Percentiles rank a stretch among this genome's conserved stretches.
phyloP scores from a whole-genome alignment of 2,888 invertebrate species.

The Eremobia ochroleuca region DNA sequence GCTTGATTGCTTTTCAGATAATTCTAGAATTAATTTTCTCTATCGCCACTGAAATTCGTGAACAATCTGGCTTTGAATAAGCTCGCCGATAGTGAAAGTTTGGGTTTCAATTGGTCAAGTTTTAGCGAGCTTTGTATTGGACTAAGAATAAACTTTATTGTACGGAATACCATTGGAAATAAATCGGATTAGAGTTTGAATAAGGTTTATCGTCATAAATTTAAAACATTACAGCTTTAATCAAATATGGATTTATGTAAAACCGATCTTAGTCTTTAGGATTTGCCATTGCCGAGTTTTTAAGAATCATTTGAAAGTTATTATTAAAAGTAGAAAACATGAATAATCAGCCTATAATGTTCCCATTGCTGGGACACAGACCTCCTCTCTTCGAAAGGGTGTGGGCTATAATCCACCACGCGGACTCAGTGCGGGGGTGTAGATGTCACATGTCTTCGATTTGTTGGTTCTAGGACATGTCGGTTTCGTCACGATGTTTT shows the following conservation, averaged over 20 bases:
- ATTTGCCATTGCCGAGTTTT: not conserved
- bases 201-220: not conserved
- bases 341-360: not conserved
- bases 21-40: conserved; percentile 47
- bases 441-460: not conserved
- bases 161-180: conserved; percentile 1
- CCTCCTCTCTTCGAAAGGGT: too few species aligned
- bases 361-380: not conserved
- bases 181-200: not conserved
- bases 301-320: not conserved
- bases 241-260: not conserved
- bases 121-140: not conserved
- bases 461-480: not conserved
- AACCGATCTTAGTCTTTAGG: not conserved
- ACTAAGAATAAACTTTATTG: not conserved
- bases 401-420: not conserved
- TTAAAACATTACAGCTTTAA: not conserved
- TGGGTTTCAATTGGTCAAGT: conserved; percentile 15
- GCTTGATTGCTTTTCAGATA: conserved; percentile 49
- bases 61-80: conserved; percentile 32
- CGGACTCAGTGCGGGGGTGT: not conserved
- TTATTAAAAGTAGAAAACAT: not conserved
- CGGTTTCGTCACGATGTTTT: too few species aligned
- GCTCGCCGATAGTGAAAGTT: conserved; percentile 16
- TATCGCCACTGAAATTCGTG: conserved; percentile 10